A percentile compares a stretch with the other conserved stretches of the same genome.
Conservation (phyloP, 2,797 vertebrate genomes). For the Capromys pilorides region DNA sequence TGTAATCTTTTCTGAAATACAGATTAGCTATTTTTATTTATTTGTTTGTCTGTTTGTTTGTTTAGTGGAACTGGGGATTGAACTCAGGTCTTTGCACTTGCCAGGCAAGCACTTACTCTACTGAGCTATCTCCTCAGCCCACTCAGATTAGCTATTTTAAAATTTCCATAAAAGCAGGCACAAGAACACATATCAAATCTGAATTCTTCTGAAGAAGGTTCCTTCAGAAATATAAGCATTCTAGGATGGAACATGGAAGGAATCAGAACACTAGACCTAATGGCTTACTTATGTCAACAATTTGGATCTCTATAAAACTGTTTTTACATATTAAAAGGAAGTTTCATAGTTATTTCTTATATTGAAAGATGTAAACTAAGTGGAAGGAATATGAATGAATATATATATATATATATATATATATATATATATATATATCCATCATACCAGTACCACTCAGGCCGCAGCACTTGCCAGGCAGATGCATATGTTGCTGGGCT, state of each 20-base stretch:
- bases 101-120: too few species aligned
- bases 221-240: not conserved
- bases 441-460: too few species aligned
- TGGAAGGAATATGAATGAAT: too few species aligned
- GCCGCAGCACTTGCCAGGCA: too few species aligned
- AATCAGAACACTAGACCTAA: not conserved
- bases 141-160: not conserved
- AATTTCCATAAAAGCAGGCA: slow-evolving; percentile 4
- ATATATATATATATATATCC: too few species aligned
- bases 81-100: too few species aligned
- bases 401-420: too few species aligned
- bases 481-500: too few species aligned
- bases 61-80: too few species aligned
- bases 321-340: not conserved
- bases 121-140: too few species aligned
- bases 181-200: slow-evolving; percentile 18
- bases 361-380: not conserved
- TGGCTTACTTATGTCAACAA: not conserved
- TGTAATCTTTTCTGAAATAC: not conserved
- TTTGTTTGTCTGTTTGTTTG: too few species aligned
- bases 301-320: not conserved
- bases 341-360: not conserved
- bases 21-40: not conserved
- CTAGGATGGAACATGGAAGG: not conserved
- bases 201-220: not conserved